Evolutionary conservation across 1,140 invertebrate species (phyloP).

Genomic region (Calosoma granatense): DNA sequence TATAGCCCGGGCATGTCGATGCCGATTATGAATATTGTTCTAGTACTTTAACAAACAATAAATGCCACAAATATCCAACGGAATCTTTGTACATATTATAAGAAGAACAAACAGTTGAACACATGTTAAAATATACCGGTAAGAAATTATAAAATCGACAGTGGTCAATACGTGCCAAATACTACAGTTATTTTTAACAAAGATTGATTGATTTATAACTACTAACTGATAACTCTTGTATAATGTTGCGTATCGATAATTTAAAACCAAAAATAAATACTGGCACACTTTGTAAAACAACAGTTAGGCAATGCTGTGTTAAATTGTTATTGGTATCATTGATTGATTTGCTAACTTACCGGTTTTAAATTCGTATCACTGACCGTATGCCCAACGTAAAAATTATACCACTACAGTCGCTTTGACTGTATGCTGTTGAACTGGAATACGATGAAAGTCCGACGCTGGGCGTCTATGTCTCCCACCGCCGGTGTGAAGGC

Average conservation of each 20-base stretch:
- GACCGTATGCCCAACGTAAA: neutral
- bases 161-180: neutral
- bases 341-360: neutral
- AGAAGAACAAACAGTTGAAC: too few species aligned
- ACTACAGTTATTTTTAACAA: neutral
- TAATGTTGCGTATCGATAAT: neutral
- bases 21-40: neutral
- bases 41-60: neutral
- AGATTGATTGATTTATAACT: neutral
- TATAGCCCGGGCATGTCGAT: neutral
- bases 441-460: neutral
- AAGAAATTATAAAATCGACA: too few species aligned
- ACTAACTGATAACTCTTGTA: neutral
- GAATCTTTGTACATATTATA: too few species aligned
- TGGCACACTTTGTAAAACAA: neutral
- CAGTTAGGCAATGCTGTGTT: neutral
- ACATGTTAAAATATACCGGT: too few species aligned
- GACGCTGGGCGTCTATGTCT: constrained; percentile 3
- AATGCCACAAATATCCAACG: neutral
- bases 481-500: neutral
- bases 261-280: neutral
- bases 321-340: neutral
- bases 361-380: neutral
- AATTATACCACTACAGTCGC: neutral
- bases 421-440: neutral